Base-by-base conservation (phyloP, 2,888 invertebrate genomes). In the Erebia epiphron region DNA sequence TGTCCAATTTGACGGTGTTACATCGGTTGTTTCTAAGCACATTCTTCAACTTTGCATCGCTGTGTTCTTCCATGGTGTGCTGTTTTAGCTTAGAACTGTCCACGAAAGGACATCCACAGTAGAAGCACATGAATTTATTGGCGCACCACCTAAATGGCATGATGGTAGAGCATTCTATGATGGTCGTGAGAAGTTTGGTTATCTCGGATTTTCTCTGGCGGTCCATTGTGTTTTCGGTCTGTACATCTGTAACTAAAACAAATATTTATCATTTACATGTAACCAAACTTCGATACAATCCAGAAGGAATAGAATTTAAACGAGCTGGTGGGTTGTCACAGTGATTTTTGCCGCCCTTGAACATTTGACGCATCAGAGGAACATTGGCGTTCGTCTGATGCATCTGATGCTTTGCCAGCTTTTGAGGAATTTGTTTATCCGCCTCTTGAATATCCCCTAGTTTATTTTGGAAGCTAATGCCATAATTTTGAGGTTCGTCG, bases 1-100 rank as follows among this genome's bases (percentile, higher is more conserved):
- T 74, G 49, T 88, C 88, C 56, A 86, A 75, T 54, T 88, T 88
- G 2, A 88, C 78, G 9, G 77, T 75, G 10, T 73, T 79, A 13
- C 75, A 75, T 0, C 74, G 73, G 0, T 74, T 77, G 2, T 71
- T 74, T 26, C 76, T 75, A 0, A 82, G 49, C 0, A 85, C 70
- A 7, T 80, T 81, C 11, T 77, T 75, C 13, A 84, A 73, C 68
- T 81, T 80, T 0, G 81, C 77, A 1, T 80, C 79, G 3, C 71
- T 71, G 52, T 88, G 88, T 1, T 81, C 81, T 3, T 76, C 74
- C 56, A 65, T 77, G 0, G 80, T 81, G 62, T 86, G 86, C 5
- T 79, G 71, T 68, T 78, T 82, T 5, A 84, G 71, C 54, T 77
- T 73, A 1, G 76, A 75, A 35, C 79, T 77, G 13, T 80, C 78